Percentiles rank a stretch among this genome's conserved stretches.
Evolutionary conservation across 2,888 invertebrate species (phyloP).

Genomic region (Octonoba sinensis): DNA sequence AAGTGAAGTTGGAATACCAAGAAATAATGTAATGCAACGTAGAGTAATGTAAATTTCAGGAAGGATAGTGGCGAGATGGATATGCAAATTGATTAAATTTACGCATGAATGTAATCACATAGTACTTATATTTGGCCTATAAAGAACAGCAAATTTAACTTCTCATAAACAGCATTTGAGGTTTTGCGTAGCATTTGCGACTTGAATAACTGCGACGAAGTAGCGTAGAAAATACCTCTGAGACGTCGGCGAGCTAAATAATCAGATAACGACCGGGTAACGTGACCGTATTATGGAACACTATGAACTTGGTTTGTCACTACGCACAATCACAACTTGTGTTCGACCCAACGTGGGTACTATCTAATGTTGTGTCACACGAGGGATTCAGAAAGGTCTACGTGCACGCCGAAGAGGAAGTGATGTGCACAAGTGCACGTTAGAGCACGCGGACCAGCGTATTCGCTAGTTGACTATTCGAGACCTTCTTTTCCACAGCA

Average conservation of each 20-base stretch:
- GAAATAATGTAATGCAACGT: slow-evolving; percentile 9
- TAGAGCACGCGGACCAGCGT: not conserved
- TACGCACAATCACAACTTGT: not conserved
- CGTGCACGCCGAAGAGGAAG: slow-evolving; percentile 6
- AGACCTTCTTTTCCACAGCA: slow-evolving; percentile 1
- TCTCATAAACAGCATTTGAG: not conserved
- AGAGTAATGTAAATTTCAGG: slow-evolving; percentile 3
- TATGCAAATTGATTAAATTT: slow-evolving; percentile 17
- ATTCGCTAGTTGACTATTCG: slow-evolving; percentile 1
- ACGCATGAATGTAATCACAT: not conserved
- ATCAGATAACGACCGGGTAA: slow-evolving; percentile 10
- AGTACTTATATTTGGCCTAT: not conserved
- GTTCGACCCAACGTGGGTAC: slow-evolving; percentile 5
- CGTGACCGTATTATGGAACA: not conserved
- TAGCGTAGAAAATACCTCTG: slow-evolving; percentile 9
- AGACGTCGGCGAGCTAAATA: not conserved
- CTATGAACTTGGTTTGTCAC: slow-evolving; percentile 17
- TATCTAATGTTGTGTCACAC: not conserved
- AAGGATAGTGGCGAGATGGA: slow-evolving; percentile 2
- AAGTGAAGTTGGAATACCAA: slow-evolving; percentile 1
- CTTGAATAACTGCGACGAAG: not conserved
- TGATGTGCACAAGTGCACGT: slow-evolving; percentile 5
- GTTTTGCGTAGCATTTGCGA: not conserved
- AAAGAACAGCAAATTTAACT: not conserved
- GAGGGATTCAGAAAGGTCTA: not conserved